phyloP scores from a whole-genome alignment of 2,113 vertebrate genomes.

The Macquaria australasica region DNA sequence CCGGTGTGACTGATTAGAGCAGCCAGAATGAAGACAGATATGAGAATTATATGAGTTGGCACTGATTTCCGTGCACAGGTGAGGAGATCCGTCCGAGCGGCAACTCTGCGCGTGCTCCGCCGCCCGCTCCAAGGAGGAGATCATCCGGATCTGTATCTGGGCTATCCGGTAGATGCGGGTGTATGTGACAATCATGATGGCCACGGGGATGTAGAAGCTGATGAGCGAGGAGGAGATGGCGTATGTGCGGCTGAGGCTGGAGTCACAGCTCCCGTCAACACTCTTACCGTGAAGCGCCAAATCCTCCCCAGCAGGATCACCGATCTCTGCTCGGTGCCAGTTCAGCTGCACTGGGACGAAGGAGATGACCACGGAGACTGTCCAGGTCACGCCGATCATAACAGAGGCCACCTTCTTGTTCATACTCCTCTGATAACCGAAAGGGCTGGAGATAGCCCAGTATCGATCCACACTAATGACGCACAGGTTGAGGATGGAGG shows the following conservation, averaged over 20 bases:
- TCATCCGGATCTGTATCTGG: constrained; percentile 75
- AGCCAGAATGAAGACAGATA: not conserved
- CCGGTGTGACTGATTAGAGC: constrained; percentile 36
- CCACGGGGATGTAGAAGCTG: constrained; percentile 78
- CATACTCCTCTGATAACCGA: constrained; percentile 75
- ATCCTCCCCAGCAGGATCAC: constrained; percentile 22
- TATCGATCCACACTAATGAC: constrained; percentile 77
- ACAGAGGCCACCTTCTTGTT: constrained; percentile 70
- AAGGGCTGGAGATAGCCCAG: constrained; percentile 79
- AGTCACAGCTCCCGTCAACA: constrained; percentile 66
- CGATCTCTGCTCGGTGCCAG: constrained; percentile 71
- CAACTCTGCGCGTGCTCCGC: constrained; percentile 74
- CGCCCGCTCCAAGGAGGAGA: constrained; percentile 74
- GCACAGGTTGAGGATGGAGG: constrained; percentile 79
- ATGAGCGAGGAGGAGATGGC: constrained; percentile 78
- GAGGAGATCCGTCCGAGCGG: constrained; percentile 42
- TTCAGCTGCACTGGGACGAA: constrained; percentile 77
- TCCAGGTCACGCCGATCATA: constrained; percentile 76
- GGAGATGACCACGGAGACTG: constrained; percentile 74
- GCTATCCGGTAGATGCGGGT: constrained; percentile 78
- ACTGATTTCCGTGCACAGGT: constrained; percentile 52
- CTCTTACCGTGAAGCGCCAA: not conserved
- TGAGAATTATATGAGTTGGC: constrained; percentile 38
- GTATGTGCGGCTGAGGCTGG: constrained; percentile 75
- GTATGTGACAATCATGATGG: constrained; percentile 76